phyloP scores from a whole-genome alignment of 2,797 vertebrate species.

The Synaphobranchus kaupii region DNA sequence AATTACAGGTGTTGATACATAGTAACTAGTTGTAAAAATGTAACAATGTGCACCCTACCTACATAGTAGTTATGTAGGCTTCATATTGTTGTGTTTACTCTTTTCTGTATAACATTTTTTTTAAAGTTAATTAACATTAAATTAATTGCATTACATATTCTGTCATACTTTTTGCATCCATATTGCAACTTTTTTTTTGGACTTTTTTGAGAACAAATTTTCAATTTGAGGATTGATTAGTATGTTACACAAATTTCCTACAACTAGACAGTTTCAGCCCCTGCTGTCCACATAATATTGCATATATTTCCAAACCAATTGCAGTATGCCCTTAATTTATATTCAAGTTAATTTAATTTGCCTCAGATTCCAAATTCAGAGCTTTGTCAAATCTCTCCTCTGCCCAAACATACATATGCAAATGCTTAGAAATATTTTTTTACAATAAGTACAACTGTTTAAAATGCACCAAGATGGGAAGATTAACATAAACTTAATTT shows the following conservation, averaged over 20 bases:
- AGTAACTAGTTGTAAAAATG: not conserved
- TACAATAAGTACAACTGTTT: not conserved
- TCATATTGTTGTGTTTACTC: not conserved
- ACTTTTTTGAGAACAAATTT: not conserved
- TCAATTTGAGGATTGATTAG: not conserved
- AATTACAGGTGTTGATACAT: not conserved
- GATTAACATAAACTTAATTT: conserved; percentile 9
- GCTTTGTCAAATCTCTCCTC: not conserved
- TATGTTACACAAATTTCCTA: not conserved
- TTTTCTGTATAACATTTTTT: no score
- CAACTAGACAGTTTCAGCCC: not conserved
- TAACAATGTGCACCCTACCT: not conserved
- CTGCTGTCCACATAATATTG: not conserved
- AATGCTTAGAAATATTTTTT: not conserved
- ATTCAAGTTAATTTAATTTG: not conserved
- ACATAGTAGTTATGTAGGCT: not conserved
- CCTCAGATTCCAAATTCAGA: not conserved
- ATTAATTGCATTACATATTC: not conserved
- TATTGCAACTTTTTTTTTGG: no score
- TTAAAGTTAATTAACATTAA: no score
- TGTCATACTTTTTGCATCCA: not conserved
- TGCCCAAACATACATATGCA: not conserved
- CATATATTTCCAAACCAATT: conserved; percentile 4
- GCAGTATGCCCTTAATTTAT: not conserved
- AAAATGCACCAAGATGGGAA: not conserved